Evolutionary conservation across 2,888 invertebrate species (phyloP), one percentile per base, ranked within the genome.

Genomic region (Zhuqinia jingwanae): DNA sequence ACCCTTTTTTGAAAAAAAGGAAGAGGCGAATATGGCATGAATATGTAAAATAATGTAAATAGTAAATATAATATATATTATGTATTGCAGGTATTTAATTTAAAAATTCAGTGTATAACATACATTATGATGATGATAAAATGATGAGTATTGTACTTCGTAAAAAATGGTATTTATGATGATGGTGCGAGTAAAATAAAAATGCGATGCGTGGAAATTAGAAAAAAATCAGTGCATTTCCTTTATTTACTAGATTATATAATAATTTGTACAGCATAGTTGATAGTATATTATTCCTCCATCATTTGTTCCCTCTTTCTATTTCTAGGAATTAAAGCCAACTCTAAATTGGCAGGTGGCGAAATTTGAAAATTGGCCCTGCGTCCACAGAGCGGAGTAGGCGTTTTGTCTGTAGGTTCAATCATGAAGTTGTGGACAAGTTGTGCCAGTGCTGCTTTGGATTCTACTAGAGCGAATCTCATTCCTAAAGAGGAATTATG

Each of bases 391-490:
- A 84, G 5, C 2, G 83, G 83, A 2, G 30, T n/a, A 6, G 77
- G 84, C n/a, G 84, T 84, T 11, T 53, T 84, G 0, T 56, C 70
- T 0, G 84, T 70, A 5, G 84, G 84, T 15, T 65, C n/a, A 17
- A 84, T 47, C 0, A 42, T 30, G 30, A 84, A 84, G 50, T 60
- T 65, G 11, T 78, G 84, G 8, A 84, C 30, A 0, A 84, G 15
- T 11, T 77, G 56, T 2, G 77, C 83, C 1, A 84, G 10, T 10
- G 56, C 56, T 1, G 83, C 83, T 63, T 84, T 84, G 0, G 76
- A 77, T 50, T 84, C 65, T 8, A 84, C 42, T n/a, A 84, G 30
- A 11, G 78, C 78, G 27, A 84, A 84, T 70, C 78, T 22, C 70
- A 84, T 84, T 45, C 77, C 76, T 84, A 17, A 36, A 77, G 58